Evolutionary conservation across 1,140 invertebrate species (phyloP).

Genomic region (Anoplolepis gracilipes): DNA sequence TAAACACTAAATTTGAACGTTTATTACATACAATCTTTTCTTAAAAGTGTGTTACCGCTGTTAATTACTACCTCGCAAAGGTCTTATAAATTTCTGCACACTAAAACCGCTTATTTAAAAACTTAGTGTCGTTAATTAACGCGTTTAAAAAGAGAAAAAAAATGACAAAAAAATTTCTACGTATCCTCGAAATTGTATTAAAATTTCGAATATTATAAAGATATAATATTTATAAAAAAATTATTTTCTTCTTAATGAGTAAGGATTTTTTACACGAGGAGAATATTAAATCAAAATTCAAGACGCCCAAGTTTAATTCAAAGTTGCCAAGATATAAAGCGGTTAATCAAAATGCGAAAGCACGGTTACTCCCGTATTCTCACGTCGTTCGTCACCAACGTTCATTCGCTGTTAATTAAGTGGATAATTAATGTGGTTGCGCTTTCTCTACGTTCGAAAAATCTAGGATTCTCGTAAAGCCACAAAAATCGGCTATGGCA

Average conservation of each 20-base stretch:
- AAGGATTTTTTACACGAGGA: not conserved
- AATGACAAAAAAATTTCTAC: not conserved
- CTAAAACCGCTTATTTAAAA: not conserved
- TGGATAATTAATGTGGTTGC: conserved; percentile 37
- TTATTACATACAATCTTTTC: not conserved
- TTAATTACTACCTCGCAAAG: not conserved
- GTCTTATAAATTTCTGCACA: not conserved
- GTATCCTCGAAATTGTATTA: not conserved
- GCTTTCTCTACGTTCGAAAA: conserved; percentile 3
- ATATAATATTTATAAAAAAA: not conserved
- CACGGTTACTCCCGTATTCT: not conserved
- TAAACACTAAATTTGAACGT: not conserved
- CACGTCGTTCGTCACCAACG: conserved; percentile 8
- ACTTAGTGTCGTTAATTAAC: not conserved
- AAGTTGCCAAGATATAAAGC: not conserved
- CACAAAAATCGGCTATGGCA: conserved; percentile 49
- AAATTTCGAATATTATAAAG: not conserved
- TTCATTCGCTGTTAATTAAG: conserved; percentile 43
- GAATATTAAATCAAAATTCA: conserved; percentile 28
- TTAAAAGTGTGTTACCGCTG: not conserved
- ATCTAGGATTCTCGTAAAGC: conserved; percentile 42
- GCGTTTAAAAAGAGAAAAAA: not conserved
- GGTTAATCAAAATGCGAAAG: conserved; percentile 36
- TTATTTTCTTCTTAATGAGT: not conserved
- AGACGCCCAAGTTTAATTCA: not conserved